phyloP scores from a whole-genome alignment of 2,797 vertebrate species.

The Dermochelys coriacea region DNA sequence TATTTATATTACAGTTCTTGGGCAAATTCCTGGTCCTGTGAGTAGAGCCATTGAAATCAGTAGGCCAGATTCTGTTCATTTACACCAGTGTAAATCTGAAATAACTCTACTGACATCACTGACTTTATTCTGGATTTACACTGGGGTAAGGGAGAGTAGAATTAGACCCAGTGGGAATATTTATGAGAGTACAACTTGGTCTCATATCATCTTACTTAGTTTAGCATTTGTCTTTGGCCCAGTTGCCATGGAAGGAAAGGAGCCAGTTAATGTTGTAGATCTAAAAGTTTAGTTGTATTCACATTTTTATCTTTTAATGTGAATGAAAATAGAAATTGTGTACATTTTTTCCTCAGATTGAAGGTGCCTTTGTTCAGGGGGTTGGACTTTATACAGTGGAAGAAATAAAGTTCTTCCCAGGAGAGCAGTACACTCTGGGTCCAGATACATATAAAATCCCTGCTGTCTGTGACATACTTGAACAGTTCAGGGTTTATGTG shows the following conservation, averaged over 20 bases:
- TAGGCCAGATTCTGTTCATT: not conserved
- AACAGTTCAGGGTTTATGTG: slow-evolving; percentile 83
- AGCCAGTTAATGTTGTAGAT: not conserved
- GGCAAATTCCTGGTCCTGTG: not conserved
- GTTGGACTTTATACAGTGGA: slow-evolving; percentile 88
- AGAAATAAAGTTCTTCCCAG: slow-evolving; percentile 89
- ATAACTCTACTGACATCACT: not conserved
- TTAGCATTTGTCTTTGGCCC: not conserved
- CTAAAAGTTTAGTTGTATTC: not conserved
- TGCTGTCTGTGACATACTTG: slow-evolving; percentile 86
- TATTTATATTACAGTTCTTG: not conserved
- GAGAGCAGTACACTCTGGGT: slow-evolving; percentile 85
- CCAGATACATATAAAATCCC: slow-evolving; percentile 90
- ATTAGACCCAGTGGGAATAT: slow-evolving; percentile 10
- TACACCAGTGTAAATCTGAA: not conserved
- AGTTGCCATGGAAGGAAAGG: not conserved
- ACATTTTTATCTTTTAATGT: not conserved
- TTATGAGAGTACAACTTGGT: not conserved
- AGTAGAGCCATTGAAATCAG: not conserved
- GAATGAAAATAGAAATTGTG: not conserved
- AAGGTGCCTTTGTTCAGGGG: slow-evolving; percentile 89
- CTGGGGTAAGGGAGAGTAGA: not conserved
- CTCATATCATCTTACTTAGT: not conserved
- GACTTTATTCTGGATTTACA: not conserved
- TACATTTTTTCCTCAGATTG: slow-evolving; percentile 79